These are phyloP conservation scores for Micrasema minimum DNA, from an alignment of 1,140 invertebrate species.

Conservation along the genomic window DNA sequence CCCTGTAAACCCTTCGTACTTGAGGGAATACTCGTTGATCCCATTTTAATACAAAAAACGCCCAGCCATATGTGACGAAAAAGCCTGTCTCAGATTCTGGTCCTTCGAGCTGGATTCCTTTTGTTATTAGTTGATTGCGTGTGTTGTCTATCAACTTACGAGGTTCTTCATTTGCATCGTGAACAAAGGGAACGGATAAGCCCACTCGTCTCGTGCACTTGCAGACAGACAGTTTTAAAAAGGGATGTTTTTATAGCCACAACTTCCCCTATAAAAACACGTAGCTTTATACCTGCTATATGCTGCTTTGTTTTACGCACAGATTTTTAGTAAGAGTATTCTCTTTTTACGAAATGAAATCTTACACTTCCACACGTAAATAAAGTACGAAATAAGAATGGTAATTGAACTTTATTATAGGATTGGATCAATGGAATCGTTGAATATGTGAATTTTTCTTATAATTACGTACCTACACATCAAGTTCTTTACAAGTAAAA, in stretches of 20 bases:
- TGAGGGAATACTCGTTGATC: slow-evolving; percentile 45
- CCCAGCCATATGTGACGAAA: slow-evolving; percentile 46
- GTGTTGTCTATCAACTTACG: slow-evolving; percentile 3
- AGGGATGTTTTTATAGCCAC: slow-evolving; percentile 15
- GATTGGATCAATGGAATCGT: too few relatives aligned
- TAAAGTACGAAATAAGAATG: too few relatives aligned
- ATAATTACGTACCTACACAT: too few relatives aligned
- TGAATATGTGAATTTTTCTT: too few relatives aligned
- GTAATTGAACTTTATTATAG: too few relatives aligned
- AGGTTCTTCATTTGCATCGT: slow-evolving; percentile 14
- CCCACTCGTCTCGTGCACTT: slow-evolving; percentile 21
- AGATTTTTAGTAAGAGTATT: too few relatives aligned
- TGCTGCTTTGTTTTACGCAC: too few relatives aligned
- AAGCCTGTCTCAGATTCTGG: slow-evolving; percentile 26
- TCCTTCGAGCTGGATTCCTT: slow-evolving; percentile 9
- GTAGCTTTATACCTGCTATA: too few relatives aligned
- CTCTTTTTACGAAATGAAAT: too few relatives aligned
- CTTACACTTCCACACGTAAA: too few relatives aligned
- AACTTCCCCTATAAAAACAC: too few relatives aligned
- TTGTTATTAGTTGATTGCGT: slow-evolving; percentile 36
- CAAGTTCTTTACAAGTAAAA: too few relatives aligned
- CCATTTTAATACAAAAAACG: slow-evolving; percentile 48
- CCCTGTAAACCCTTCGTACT: slow-evolving; percentile 40
- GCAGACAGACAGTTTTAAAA: slow-evolving; percentile 2
- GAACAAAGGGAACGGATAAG: slow-evolving; percentile 17